phyloP scores from a whole-genome alignment of 2,888 invertebrate genomes.

The Oligia fasciuncula region DNA sequence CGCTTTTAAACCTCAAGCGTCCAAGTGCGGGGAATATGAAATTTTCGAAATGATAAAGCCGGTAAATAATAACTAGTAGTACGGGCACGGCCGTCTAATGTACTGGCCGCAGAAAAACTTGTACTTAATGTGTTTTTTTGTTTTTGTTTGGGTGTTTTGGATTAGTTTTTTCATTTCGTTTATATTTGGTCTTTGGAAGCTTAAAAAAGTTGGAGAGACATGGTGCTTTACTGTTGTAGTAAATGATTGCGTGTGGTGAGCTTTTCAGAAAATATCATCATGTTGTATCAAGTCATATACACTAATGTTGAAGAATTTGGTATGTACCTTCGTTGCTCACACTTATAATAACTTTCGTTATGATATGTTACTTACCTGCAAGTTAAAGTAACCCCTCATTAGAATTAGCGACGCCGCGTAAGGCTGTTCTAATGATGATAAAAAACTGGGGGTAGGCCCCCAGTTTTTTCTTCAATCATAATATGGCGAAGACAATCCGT shows the following conservation, averaged over 20 bases:
- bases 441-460: too few species aligned
- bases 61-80: slow-evolving; percentile 90
- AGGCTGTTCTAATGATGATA: neutral
- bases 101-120: slow-evolving; percentile 75
- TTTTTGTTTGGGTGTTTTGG: neutral
- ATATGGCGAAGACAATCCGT: too few species aligned
- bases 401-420: neutral
- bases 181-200: neutral
- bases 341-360: neutral
- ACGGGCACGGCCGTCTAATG: slow-evolving; percentile 85
- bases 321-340: too few species aligned
- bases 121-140: neutral
- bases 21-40: slow-evolving; percentile 90
- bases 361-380: neutral
- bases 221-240: neutral
- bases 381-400: neutral
- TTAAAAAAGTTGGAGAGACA: neutral
- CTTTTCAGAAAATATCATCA: neutral
- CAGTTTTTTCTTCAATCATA: too few species aligned
- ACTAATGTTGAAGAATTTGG: neutral
- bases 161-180: neutral
- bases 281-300: neutral
- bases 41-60: slow-evolving; percentile 90
- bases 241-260: neutral
- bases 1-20: slow-evolving; percentile 90